Evolutionary conservation across 35 echinoderm and acorn worm genomes (phyloP).

Genomic region (Hemicentrotus pulcherrimus): DNA sequence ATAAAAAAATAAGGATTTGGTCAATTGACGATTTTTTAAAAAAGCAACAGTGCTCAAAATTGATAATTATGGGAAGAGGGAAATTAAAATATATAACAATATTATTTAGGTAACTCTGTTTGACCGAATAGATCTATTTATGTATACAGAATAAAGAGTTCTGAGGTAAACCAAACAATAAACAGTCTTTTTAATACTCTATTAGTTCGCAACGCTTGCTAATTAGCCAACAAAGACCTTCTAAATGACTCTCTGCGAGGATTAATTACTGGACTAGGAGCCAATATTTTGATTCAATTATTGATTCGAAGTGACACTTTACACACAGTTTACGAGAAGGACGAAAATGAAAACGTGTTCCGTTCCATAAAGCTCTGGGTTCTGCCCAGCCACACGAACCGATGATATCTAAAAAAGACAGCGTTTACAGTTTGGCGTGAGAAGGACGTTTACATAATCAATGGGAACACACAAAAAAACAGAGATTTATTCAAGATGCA

Average conservation of each 20-base stretch:
- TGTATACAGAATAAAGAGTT: too few species aligned
- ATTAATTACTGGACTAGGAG: slow-evolving; percentile 8
- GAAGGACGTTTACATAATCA: not conserved
- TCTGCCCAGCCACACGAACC: not conserved
- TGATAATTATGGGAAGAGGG: too few species aligned
- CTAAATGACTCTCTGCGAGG: not conserved
- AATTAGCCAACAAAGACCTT: not conserved
- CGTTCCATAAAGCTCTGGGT: not conserved
- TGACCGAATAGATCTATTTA: too few species aligned
- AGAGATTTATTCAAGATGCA: not conserved
- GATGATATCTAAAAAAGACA: not conserved
- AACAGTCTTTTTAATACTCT: too few species aligned
- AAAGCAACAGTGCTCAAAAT: too few species aligned
- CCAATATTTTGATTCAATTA: slow-evolving; percentile 54
- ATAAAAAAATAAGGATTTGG: too few species aligned
- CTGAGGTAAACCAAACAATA: too few species aligned
- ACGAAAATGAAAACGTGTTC: not conserved
- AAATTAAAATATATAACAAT: too few species aligned
- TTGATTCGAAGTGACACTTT: slow-evolving; percentile 34
- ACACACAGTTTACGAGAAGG: not conserved
- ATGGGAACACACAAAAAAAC: not conserved
- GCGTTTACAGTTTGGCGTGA: not conserved
- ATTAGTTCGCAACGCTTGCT: not conserved
- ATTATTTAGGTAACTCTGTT: too few species aligned
- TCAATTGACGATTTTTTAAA: too few species aligned